Percentiles rank a stretch among this genome's conserved stretches.
These are phyloP conservation scores for Bolborhynchus lineola DNA, from an alignment of 2,113 vertebrate species.

Conservation along the genomic window DNA sequence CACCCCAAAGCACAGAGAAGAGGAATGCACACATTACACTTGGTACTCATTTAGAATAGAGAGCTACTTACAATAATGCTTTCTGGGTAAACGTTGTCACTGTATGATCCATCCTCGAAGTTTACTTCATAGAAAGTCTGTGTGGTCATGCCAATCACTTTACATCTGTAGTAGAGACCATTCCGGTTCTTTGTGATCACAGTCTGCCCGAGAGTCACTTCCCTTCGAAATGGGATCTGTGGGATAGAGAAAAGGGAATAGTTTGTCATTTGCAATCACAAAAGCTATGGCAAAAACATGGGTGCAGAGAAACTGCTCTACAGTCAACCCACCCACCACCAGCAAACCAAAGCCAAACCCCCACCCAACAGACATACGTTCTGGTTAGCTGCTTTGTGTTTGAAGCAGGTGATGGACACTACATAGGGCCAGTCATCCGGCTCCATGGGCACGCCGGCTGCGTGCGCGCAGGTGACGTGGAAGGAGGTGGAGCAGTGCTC, in stretches of 20 bases:
- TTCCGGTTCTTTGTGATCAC: constrained; percentile 91
- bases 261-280: no score
- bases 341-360: no score
- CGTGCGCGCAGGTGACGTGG: constrained; percentile 93
- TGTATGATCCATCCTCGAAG: constrained; percentile 95
- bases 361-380: constrained; percentile 62
- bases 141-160: constrained; percentile 84
- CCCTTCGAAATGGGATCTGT: constrained; percentile 54
- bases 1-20: neutral
- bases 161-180: constrained; percentile 88
- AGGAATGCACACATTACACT: neutral
- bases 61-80: constrained; percentile 84
- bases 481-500: constrained; percentile 95
- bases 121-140: constrained; percentile 95
- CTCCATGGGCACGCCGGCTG: constrained; percentile 88
- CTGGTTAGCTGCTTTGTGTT: constrained; percentile 76
- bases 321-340: neutral
- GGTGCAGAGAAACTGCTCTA: accelerated
- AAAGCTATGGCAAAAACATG: accelerated
- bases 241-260: neutral
- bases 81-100: constrained; percentile 93
- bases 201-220: constrained; percentile 82
- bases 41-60: neutral
- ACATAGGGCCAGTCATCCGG: constrained; percentile 96
- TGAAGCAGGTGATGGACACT: constrained; percentile 93